A percentile compares a stretch with the other conserved stretches of the same genome.
Conservation (phyloP, 2,797 vertebrate species). For the Ctenopoma multispine region DNA sequence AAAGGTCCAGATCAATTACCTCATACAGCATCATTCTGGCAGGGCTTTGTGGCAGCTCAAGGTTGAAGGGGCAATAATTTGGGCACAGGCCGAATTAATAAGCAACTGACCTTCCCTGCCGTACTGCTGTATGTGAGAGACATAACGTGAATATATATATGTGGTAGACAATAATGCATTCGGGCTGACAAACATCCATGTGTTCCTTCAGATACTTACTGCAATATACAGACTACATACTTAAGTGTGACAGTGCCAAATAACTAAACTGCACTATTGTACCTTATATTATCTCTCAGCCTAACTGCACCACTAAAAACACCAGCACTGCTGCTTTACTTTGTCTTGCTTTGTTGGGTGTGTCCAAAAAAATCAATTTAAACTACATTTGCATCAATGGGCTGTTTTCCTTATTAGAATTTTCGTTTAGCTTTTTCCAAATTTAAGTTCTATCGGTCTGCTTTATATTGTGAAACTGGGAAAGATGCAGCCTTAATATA, state of each 20-base stretch:
- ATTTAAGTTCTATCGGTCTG: slow-evolving; percentile 15
- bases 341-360: not conserved
- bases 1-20: slow-evolving; percentile 78
- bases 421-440: not conserved
- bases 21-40: slow-evolving; percentile 81
- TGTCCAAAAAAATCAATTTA: not conserved
- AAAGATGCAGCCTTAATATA: slow-evolving; percentile 30
- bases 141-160: slow-evolving; percentile 47
- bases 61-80: slow-evolving; percentile 81
- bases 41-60: slow-evolving; percentile 75
- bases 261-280: not conserved
- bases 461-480: slow-evolving; percentile 29
- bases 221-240: not conserved
- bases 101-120: slow-evolving; percentile 69
- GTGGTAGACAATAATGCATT: slow-evolving; percentile 5
- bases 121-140: slow-evolving; percentile 48
- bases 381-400: not conserved
- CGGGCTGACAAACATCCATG: slow-evolving; percentile 26
- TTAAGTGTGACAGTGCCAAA: not conserved
- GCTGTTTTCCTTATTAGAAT: slow-evolving; percentile 3
- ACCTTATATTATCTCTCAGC: not conserved
- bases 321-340: not conserved
- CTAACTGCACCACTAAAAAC: not conserved
- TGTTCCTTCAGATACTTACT: not conserved
- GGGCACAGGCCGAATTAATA: slow-evolving; percentile 71